Base-by-base conservation (phyloP, 2,113 vertebrate genomes). In the Balaenoptera acutorostrata region DNA sequence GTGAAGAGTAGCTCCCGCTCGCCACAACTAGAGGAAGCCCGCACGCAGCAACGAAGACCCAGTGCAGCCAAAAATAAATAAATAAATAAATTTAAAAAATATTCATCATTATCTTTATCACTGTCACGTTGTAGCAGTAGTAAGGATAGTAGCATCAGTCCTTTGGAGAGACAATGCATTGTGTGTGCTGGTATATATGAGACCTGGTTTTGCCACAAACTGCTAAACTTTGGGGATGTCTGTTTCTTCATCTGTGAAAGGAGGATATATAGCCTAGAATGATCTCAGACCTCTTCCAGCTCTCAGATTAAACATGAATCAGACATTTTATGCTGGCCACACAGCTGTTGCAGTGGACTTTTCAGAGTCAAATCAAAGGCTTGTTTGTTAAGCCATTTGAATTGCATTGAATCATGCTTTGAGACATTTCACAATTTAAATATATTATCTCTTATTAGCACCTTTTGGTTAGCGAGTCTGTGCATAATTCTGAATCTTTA, bases 321-420 rank as follows among this genome's bases (percentile, higher is more conserved):
- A 39, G 80, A 66, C 95, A 66, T 84, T 97, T 97, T 83, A 68
- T 97, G 63, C 49, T 49, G 77, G 66, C 46, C 13, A 1, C 41
- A 52, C 95, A 97, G 96, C 96, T 96, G 96, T 83, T 68, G 52
- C n/a, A 8, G 27, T 46, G 6, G 68, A 69, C 93, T 82, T 88
- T 69, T 89, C 83, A 83, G 77, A 82, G 71, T 49, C 72, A 66
- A 87, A 81, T 96, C 89, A 96, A 97, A 95, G 93, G 59, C 98
- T 92, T 90, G 29, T 83, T 97, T 97, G 97, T 97, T 89, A 63
- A 96, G 33, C 21, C 15, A 8, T 84, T 92, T 64, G 64, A 69
- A 64, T 92, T 69, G 52, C 74, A 17, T 23, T 52, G 36, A 84
- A 41, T 88, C 39, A 8, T 23, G 68, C 83, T 93, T 82, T 75